Evolutionary conservation across 2,888 invertebrate species (phyloP), one percentile per base, ranked within the genome.

Genomic region (Flabesymbios commensalis): DNA sequence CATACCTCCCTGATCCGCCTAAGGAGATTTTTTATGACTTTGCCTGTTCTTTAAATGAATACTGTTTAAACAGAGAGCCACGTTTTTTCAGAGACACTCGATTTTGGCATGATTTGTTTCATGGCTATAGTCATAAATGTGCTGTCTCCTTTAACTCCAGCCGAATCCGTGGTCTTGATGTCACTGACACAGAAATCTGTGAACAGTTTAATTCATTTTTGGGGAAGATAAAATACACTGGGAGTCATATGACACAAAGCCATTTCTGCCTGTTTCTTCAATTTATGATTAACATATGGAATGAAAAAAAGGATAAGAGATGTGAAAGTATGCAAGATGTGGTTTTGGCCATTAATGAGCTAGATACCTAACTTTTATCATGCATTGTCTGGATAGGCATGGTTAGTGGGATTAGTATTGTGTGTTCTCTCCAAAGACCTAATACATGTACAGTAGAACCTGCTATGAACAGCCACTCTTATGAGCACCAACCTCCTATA

Each of bases 41-140:
- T 53, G 53, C 36, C 19, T 53, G 53, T 22, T 36, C 36, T n/a
- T 26, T 53, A 10, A 53, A 19, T 36, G 53, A 53, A 22, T 53
- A 53, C 24, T 32, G 24, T 39, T n/a, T n/a, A n/a, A n/a, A n/a
- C n/a, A n/a, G 39, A 36, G 39, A 36, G n/a, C 39, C 39, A 14
- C 10, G 5, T 53, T 53, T 22, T 36, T 53, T 10, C n/a, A 36
- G 10, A 36, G 5, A 14, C 4, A 36, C 28, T 14, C 7, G 39
- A n/a, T 32, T 53, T 22, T 53, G 53, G 53, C 53, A 53, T 36
- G 53, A 53, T 36, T 5, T 53, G 7, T 53, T 53, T 36, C 53
- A 53, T 53, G 39, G 53, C 7, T 53, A 36, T 36, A 36, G 5
- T 17, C 32, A 53, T 22, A 53, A 53, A 36, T 53, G 53, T 36